Base-by-base conservation (phyloP, 1,140 invertebrate genomes). In the Cydia strobilella region DNA sequence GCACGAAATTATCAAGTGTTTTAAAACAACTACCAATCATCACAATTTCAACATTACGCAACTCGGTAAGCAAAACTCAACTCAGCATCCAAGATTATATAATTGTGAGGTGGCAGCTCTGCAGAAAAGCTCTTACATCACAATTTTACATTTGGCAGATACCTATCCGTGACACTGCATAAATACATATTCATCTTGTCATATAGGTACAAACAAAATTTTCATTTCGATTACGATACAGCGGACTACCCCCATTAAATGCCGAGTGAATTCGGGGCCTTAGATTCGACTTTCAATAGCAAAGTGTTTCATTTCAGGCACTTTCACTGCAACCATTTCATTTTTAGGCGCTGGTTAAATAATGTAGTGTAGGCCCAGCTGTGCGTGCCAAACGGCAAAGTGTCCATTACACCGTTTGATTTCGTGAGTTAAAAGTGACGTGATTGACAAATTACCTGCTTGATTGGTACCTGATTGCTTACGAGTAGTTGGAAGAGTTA, bases 281-380 rank as follows among this genome's bases (percentile, higher is more conserved):
- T 9, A 13, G 54, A 59, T 7, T 59, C 54, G 15, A 69, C 6
- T 6, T 42, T 69, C 65, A 35, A 69, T 35, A 69, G 42, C n/a
- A 69, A 39, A 69, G 65, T 20, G 65, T 69, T 69, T 39, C 31
- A n/a, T 69, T 54, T 69, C 65, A 35, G 42, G 15, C 42, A 66
- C 73, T 74, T 74, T 62, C 54, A 63, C 66, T 75, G 76, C 76
- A 77, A 27, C 69, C 74, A 73, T 75, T 77, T 77, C 74, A 72
- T 75, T 74, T 69, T 69, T 69, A 69, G 65, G 65, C 65, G 65
- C 27, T n/a, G 65, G 42, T 59, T 83, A 77, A 80, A 84, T 81
- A 82, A 82, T 83, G 63, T 73, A 81, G 73, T 83, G 63, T 73
- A 81, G 73, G 62, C 54, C 62, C 20, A 73, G 59, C 48, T 75